Base-by-base conservation (phyloP, 2,797 vertebrate species). In the Sciurus vulgaris region DNA sequence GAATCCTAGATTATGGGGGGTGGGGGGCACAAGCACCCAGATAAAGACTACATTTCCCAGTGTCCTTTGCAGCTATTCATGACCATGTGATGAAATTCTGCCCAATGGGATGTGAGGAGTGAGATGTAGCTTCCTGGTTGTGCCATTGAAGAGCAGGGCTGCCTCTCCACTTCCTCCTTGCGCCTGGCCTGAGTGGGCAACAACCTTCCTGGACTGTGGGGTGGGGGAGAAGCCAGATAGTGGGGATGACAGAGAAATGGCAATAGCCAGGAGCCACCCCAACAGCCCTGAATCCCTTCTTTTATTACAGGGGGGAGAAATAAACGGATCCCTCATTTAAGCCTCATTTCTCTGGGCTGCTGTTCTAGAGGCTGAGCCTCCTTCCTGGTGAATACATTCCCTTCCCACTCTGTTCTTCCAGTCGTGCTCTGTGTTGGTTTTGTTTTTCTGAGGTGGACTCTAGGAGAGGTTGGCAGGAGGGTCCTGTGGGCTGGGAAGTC, bases 11-110 rank as follows among this genome's bases (percentile, higher is more conserved):
- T 15, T 61, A 65, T 5, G 47, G 33, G 10, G 26, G 13, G 33
- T 7, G 26, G 13, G 35, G 13, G 67, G 84, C 4, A 20, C 0
- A 22, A 12, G 17, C 28, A 12, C 8, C n/a, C 56, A 81, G 24
- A 17, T 70, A 76, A 91, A 84, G 73, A 95, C 93, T 95, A 93
- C 89, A 93, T 89, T 95, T 94, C 86, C 79, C 91, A 97, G 54
- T 18, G 5, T 95, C n/a, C 86, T 74, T 91, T 91, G 86, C 15
- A 81, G 70, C 47, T 63, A 24, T n/a, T 24, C 1, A n/a, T 30
- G 14, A 20, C 41, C 82, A 89, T 38, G 86, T 89, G 83, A 78
- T 49, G 86, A 61, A 81, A 81, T 91, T 67, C 38, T 89, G 18
- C 7, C 59, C 83, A 77, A 74, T 91, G 73, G 11, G 59, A 54